Evolutionary conservation across 2,888 invertebrate species (phyloP).

Genomic region (Synanthedon tipuliformis): DNA sequence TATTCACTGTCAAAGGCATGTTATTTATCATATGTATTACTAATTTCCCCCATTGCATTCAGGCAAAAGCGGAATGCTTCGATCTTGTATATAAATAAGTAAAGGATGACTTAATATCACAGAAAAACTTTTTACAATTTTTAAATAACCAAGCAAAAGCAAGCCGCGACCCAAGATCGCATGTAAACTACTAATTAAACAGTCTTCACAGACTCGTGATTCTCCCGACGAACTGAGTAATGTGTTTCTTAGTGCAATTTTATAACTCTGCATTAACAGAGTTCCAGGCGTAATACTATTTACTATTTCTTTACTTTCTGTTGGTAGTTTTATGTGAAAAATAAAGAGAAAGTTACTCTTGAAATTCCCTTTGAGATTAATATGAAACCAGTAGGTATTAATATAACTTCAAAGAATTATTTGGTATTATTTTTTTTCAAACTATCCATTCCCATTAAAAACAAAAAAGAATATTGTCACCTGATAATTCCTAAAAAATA

Average conservation of each 20-base stretch:
- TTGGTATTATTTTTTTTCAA: no score
- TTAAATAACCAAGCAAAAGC: slow-evolving; percentile 36
- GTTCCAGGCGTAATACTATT: not conserved
- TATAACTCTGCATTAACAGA: slow-evolving; percentile 1
- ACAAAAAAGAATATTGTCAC: no score
- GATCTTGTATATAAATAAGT: not conserved
- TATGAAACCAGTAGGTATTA: no score
- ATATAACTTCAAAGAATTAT: no score
- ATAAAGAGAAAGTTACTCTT: not conserved
- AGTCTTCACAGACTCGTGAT: slow-evolving; percentile 49
- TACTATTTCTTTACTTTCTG: not conserved
- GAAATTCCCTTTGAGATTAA: no score
- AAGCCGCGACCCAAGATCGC: slow-evolving; percentile 42
- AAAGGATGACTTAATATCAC: not conserved
- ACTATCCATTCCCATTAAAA: no score
- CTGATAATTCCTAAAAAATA: no score
- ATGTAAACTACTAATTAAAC: slow-evolving; percentile 62
- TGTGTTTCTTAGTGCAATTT: slow-evolving; percentile 10
- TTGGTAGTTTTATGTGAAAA: not conserved
- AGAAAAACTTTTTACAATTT: not conserved
- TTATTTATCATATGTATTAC: no score
- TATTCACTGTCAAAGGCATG: no score
- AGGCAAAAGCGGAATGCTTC: no score
- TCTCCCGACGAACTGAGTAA: slow-evolving; percentile 41
- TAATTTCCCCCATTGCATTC: no score